These are phyloP conservation scores for Hyla sarda DNA, from an alignment of 2,113 vertebrate genomes.

Conservation along the genomic window DNA sequence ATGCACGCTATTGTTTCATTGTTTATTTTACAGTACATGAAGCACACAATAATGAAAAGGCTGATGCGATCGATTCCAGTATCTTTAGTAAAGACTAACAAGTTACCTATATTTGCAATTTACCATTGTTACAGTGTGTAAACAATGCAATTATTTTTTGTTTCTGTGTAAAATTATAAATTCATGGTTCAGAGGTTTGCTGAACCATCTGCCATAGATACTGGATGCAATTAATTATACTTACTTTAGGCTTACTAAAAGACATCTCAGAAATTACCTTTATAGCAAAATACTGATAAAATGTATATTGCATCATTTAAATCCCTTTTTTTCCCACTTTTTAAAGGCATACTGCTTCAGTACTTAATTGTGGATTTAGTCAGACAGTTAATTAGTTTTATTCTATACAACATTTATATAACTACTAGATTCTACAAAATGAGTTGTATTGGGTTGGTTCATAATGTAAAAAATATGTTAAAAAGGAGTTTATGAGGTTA, in stretches of 20 bases:
- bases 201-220: slow-evolving; percentile 26
- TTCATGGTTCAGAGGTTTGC: slow-evolving; percentile 22
- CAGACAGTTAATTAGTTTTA: not conserved
- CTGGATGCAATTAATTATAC: slow-evolving; percentile 23
- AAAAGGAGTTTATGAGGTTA: too few relatives aligned
- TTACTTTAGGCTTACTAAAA: slow-evolving; percentile 23
- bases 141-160: slow-evolving; percentile 38
- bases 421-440: not conserved
- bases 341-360: not conserved
- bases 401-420: not conserved
- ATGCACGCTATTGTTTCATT: not conserved
- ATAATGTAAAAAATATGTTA: too few relatives aligned
- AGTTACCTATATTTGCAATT: slow-evolving; percentile 40
- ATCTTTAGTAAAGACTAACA: slow-evolving; percentile 30
- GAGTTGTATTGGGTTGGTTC: not conserved
- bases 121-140: slow-evolving; percentile 19
- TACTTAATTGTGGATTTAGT: not conserved
- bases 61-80: slow-evolving; percentile 16
- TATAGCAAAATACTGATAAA: slow-evolving; percentile 19
- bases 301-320: slow-evolving; percentile 8
- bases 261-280: slow-evolving; percentile 5
- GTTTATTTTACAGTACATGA: slow-evolving; percentile 26
- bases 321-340: not conserved
- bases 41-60: slow-evolving; percentile 9
- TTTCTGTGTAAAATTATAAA: slow-evolving; percentile 34